These are phyloP conservation scores for Neosalanx taihuensis DNA, from an alignment of 2,797 vertebrate genomes.

Conservation along the genomic window DNA sequence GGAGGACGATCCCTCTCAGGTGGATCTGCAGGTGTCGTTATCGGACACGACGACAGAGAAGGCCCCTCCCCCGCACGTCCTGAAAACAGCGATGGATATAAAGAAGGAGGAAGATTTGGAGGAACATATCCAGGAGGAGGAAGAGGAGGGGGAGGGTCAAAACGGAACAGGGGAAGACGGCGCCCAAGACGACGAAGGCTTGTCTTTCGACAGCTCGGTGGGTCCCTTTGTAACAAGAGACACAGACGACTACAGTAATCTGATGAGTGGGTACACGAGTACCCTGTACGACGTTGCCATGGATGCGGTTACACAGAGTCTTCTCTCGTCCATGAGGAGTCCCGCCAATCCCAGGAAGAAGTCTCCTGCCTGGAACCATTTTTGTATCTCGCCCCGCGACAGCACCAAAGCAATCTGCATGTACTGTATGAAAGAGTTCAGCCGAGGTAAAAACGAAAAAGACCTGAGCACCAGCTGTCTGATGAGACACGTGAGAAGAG, in stretches of 20 bases:
- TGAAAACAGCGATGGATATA: slow-evolving; percentile 55
- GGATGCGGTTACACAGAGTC: slow-evolving; percentile 97
- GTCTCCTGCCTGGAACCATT: slow-evolving; percentile 97
- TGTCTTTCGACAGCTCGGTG: slow-evolving; percentile 73
- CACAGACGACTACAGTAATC: slow-evolving; percentile 85
- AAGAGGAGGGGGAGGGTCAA: slow-evolving; percentile 55
- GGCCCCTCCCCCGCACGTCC: slow-evolving; percentile 49
- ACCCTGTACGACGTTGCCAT: slow-evolving; percentile 96
- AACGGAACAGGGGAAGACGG: slow-evolving; percentile 74
- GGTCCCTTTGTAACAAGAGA: slow-evolving; percentile 78
- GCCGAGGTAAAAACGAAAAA: slow-evolving; percentile 98
- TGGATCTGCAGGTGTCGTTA: slow-evolving; percentile 50
- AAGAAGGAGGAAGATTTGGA: slow-evolving; percentile 57
- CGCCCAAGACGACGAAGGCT: slow-evolving; percentile 78
- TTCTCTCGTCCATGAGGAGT: slow-evolving; percentile 86
- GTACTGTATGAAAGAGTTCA: slow-evolving; percentile 99
- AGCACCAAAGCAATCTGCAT: slow-evolving; percentile 98
- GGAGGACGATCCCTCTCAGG: slow-evolving; percentile 70
- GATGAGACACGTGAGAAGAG: slow-evolving; percentile 95
- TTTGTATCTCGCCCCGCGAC: slow-evolving; percentile 97
- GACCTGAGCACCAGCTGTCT: slow-evolving; percentile 98
- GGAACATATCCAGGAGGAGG: slow-evolving; percentile 72
- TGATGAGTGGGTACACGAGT: slow-evolving; percentile 91
- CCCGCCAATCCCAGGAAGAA: slow-evolving; percentile 89
- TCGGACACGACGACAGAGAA: slow-evolving; percentile 55